Evolutionary conservation across 2,888 invertebrate species (phyloP), one percentile per base, ranked within the genome.

Genomic region (Stomorhina lunata): DNA sequence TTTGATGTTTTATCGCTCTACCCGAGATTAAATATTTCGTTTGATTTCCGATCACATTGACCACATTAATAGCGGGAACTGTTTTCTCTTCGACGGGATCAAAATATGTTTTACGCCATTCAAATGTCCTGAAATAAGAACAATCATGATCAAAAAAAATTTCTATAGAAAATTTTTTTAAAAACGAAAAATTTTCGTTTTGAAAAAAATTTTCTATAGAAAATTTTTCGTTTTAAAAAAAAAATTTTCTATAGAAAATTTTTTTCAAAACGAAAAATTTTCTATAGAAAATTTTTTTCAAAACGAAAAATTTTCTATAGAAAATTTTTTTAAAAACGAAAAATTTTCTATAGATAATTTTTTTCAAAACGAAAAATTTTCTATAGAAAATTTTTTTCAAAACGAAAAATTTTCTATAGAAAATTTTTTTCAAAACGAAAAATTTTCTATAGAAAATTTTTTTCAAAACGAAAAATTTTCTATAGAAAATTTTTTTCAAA

Each of bases 51-150:
- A 90, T 84, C 2, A 88, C 78, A 55, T 85, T 85, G 1, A 89
- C 80, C 2, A 86, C 53, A 29, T 86, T 84, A 5, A 90, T 80
- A 15, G 86, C 79, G 0, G 90, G 87, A 53, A 90, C 48, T 0
- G 83, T 86, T 0, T 88, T 76, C 22, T 90, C 89, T 48, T 89
- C 87, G 0, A 87, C 59, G 2, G 87, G 87, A 84, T 89, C 87
- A 45, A 90, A 90, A 80, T 87, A 89, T 0, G 88, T 87, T 29
- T 88, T 86, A 45, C 87, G 75, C 90, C 90, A 90, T 71, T 88
- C 87, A 59, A 87, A 90, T 29, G 87, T 87, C 69, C 90, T 90
- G 34, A 9, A 66, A 45, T 17, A 1, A 12, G 1, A 43, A 43
- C 9, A 32, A n/a, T n/a, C n/a, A n/a, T n/a, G n/a, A n/a, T n/a